Evolutionary conservation across 2,113 vertebrate genomes (phyloP).

Genomic region (Stigmatopora nigra): DNA sequence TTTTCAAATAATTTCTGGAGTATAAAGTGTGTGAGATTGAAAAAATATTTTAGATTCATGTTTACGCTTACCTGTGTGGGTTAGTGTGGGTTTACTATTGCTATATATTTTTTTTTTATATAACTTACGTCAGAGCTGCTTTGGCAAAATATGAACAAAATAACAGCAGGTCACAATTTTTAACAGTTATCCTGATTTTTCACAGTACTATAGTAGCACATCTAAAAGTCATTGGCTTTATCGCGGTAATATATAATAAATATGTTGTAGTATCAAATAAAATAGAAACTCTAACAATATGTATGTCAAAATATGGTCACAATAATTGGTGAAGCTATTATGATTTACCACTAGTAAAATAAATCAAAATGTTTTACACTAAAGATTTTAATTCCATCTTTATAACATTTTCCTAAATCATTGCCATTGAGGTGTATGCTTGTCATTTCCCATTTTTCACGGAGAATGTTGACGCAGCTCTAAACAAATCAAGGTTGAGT

Average conservation of each 20-base stretch:
- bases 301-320: background rate
- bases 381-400: too few species aligned
- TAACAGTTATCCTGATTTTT: slow-evolving; percentile 35
- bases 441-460: too few species aligned
- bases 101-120: slow-evolving; percentile 29
- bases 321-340: too few species aligned
- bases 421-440: too few species aligned
- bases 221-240: slow-evolving; percentile 33
- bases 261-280: background rate
- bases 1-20: slow-evolving; percentile 17
- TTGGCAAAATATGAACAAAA: slow-evolving; percentile 30
- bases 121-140: slow-evolving; percentile 28
- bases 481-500: too few species aligned
- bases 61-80: background rate
- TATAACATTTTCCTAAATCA: too few species aligned
- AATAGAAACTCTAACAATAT: background rate
- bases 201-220: slow-evolving; percentile 11
- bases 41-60: slow-evolving; percentile 2
- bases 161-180: slow-evolving; percentile 42
- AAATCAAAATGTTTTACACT: too few species aligned
- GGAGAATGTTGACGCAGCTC: too few species aligned
- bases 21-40: slow-evolving; percentile 6
- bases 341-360: too few species aligned
- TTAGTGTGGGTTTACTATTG: background rate
- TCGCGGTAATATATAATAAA: slow-evolving; percentile 39